These are phyloP conservation scores for Geotrypetes seraphini DNA, from an alignment of 2,797 vertebrate species.

Conservation along the genomic window DNA sequence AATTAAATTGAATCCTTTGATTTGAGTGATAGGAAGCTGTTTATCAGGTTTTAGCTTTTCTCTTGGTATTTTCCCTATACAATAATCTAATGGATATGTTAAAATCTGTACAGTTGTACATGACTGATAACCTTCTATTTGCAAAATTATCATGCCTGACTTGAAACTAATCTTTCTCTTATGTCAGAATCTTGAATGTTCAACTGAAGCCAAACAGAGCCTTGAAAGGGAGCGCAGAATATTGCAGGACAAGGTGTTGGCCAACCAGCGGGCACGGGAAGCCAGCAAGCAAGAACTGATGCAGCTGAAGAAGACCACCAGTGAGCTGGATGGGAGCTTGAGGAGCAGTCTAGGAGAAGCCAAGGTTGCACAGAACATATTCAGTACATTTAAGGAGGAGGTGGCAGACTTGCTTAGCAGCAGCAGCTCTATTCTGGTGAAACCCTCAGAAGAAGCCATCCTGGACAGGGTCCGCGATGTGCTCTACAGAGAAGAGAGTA, in stretches of 20 bases:
- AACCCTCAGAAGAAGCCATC: slow-evolving; percentile 50
- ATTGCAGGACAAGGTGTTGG: slow-evolving; percentile 57
- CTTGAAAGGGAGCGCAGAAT: slow-evolving; percentile 59
- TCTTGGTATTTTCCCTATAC: too few relatives aligned
- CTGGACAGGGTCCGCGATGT: slow-evolving; percentile 52
- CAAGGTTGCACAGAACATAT: slow-evolving; percentile 28
- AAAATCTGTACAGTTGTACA: too few relatives aligned
- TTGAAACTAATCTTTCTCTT: too few relatives aligned
- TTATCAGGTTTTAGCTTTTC: too few relatives aligned
- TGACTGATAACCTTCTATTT: too few relatives aligned
- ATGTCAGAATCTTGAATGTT: slow-evolving; percentile 62
- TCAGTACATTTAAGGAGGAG: slow-evolving; percentile 53
- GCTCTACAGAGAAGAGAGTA: slow-evolving; percentile 41
- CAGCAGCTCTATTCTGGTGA: background rate
- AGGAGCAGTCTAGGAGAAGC: slow-evolving; percentile 47
- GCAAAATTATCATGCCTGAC: too few relatives aligned
- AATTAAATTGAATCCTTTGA: too few relatives aligned
- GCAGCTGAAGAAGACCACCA: slow-evolving; percentile 51
- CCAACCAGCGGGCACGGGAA: slow-evolving; percentile 52
- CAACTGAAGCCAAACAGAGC: slow-evolving; percentile 37
- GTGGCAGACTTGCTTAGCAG: slow-evolving; percentile 43
- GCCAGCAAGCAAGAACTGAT: slow-evolving; percentile 51
- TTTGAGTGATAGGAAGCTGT: too few relatives aligned
- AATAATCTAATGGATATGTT: too few relatives aligned
- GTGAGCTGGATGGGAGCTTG: slow-evolving; percentile 53